Percentiles rank a stretch among this genome's conserved stretches.
These are phyloP conservation scores for Limenitis camilla DNA, from an alignment of 2,888 invertebrate genomes.

Conservation along the genomic window DNA sequence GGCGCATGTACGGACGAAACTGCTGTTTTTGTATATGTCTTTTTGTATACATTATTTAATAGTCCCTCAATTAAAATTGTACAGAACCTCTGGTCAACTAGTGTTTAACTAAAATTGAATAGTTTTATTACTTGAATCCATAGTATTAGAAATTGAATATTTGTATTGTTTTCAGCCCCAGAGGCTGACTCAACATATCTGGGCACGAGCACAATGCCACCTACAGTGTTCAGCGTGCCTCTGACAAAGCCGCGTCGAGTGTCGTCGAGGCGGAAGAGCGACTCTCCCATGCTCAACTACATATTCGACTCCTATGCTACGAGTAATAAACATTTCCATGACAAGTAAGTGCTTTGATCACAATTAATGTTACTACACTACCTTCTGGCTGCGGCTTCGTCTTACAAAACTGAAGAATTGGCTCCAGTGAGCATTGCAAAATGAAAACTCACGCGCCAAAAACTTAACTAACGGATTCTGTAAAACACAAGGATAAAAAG, in stretches of 20 bases:
- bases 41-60: too few relatives aligned
- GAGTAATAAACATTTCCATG: slow-evolving; percentile 81
- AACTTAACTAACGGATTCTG: too few relatives aligned
- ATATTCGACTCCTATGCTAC: slow-evolving; percentile 82
- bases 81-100: background rate
- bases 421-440: too few relatives aligned
- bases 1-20: too few relatives aligned
- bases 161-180: slow-evolving; percentile 22
- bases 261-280: slow-evolving; percentile 64
- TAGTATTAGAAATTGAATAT: background rate
- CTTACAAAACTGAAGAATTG: too few relatives aligned
- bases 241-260: slow-evolving; percentile 48
- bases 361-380: background rate
- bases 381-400: too few relatives aligned
- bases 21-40: too few relatives aligned
- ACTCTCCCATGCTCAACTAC: slow-evolving; percentile 82
- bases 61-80: too few relatives aligned
- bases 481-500: too few relatives aligned
- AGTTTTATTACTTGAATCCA: background rate
- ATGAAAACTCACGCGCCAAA: too few relatives aligned
- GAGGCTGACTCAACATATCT: slow-evolving; percentile 36
- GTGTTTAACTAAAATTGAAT: background rate
- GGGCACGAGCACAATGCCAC: slow-evolving; percentile 40
- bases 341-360: slow-evolving; percentile 50
- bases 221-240: slow-evolving; percentile 42